Evolutionary conservation across 2,888 invertebrate species (phyloP).

Genomic region (Drosophila cognata): DNA sequence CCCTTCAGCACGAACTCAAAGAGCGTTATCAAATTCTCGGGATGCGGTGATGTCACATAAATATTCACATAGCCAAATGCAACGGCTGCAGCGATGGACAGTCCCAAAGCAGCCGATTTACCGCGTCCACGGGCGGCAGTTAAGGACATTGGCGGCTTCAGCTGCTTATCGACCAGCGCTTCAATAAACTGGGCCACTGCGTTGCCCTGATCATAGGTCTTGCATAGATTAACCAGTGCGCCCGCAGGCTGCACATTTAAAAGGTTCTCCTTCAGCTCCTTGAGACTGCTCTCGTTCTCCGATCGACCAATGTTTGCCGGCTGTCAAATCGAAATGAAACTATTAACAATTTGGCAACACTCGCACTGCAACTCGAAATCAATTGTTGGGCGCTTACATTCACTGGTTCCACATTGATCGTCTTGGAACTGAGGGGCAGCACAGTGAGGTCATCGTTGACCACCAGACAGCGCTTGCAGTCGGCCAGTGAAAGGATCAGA

Average conservation of each 20-base stretch:
- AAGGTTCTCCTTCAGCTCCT: slow-evolving; percentile 92
- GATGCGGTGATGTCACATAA: slow-evolving; percentile 98
- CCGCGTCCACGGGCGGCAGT: slow-evolving; percentile 99
- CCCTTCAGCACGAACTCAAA: slow-evolving; percentile 99
- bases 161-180: slow-evolving; percentile 95
- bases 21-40: slow-evolving; percentile 98
- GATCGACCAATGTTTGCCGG: slow-evolving; percentile 81
- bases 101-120: slow-evolving; percentile 98
- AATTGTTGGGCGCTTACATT: slow-evolving; percentile 82
- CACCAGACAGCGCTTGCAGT: slow-evolving; percentile 95
- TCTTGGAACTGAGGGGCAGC: slow-evolving; percentile 95
- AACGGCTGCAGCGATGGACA: slow-evolving; percentile 94
- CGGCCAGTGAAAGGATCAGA: slow-evolving; percentile 94
- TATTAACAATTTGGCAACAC: neutral
- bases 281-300: slow-evolving; percentile 87
- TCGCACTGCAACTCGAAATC: neutral
- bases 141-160: slow-evolving; percentile 95
- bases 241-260: slow-evolving; percentile 97
- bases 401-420: slow-evolving; percentile 91
- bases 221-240: slow-evolving; percentile 93
- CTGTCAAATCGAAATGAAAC: slow-evolving; percentile 40
- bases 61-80: slow-evolving; percentile 94
- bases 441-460: slow-evolving; percentile 97
- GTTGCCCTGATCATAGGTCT: slow-evolving; percentile 97
- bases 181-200: slow-evolving; percentile 97